These are phyloP conservation scores for Drosophila rellima DNA, from an alignment of 2,888 invertebrate genomes.

Conservation along the genomic window DNA sequence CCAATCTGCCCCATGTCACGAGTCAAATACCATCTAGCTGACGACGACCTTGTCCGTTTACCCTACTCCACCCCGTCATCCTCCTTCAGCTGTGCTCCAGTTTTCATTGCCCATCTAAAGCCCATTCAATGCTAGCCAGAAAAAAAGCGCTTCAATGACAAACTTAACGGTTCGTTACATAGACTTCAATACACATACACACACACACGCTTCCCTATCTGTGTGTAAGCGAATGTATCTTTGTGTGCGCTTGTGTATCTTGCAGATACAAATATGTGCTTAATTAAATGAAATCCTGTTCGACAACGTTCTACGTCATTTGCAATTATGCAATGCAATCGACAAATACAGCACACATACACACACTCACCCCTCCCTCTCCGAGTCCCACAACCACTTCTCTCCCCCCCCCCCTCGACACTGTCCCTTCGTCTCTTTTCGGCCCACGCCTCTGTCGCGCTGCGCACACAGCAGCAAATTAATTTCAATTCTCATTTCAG, in stretches of 20 bases:
- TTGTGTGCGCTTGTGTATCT: slow-evolving; percentile 13
- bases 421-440: slow-evolving; percentile 5
- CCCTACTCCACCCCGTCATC: background rate
- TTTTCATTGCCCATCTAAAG: slow-evolving; percentile 21
- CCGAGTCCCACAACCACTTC: background rate
- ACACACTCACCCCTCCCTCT: background rate
- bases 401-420: slow-evolving; percentile 6
- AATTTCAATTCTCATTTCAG: slow-evolving; percentile 75
- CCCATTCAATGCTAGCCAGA: slow-evolving; percentile 34
- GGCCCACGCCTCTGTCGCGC: slow-evolving; percentile 38
- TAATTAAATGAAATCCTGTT: slow-evolving; percentile 65
- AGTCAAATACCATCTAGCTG: slow-evolving; percentile 12
- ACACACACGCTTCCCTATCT: slow-evolving; percentile 6
- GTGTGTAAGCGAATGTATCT: slow-evolving; percentile 3
- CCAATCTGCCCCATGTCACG: background rate
- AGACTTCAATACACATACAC: slow-evolving; percentile 5
- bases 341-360: slow-evolving; percentile 22
- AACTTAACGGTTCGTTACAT: slow-evolving; percentile 65
- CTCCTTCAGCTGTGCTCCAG: slow-evolving; percentile 38
- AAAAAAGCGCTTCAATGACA: slow-evolving; percentile 62
- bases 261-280: slow-evolving; percentile 11
- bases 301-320: slow-evolving; percentile 63
- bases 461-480: slow-evolving; percentile 58
- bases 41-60: slow-evolving; percentile 45
- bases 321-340: slow-evolving; percentile 70